Percentiles rank a stretch among this genome's conserved stretches.
These are phyloP conservation scores for Hemiscyllium ocellatum DNA, from an alignment of 2,113 vertebrate genomes.

Conservation along the genomic window DNA sequence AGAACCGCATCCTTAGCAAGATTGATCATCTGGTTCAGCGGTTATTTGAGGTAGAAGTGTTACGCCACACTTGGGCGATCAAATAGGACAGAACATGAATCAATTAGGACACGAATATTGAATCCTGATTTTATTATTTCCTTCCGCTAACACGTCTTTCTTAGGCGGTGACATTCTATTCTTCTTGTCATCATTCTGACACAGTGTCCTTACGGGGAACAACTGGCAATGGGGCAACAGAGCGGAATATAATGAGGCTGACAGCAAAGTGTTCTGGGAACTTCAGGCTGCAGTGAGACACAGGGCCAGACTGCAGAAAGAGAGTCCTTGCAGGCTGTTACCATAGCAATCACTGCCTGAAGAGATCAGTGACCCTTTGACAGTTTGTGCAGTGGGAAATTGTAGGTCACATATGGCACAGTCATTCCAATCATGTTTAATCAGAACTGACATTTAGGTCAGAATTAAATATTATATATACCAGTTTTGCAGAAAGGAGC, in stretches of 20 bases:
- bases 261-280: constrained; percentile 40
- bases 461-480: background rate
- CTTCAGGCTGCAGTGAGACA: constrained; percentile 44
- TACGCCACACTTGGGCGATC: background rate
- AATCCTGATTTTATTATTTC: constrained; percentile 8
- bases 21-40: background rate
- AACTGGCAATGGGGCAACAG: constrained; percentile 39
- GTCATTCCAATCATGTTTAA: constrained; percentile 16
- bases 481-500: background rate
- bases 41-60: background rate
- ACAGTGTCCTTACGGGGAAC: constrained; percentile 21
- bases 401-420: constrained; percentile 37
- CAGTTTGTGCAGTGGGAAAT: constrained; percentile 31
- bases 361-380: constrained; percentile 23
- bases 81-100: constrained; percentile 9
- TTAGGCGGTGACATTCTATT: background rate
- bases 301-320: constrained; percentile 17
- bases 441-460: constrained; percentile 30
- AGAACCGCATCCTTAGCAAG: background rate
- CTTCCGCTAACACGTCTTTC: background rate
- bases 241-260: constrained; percentile 46
- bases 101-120: background rate
- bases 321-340: constrained; percentile 39
- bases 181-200: constrained; percentile 29
- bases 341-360: constrained; percentile 43